Evolutionary conservation across 1,140 invertebrate genomes (phyloP).

Genomic region (Varroa destructor): DNA sequence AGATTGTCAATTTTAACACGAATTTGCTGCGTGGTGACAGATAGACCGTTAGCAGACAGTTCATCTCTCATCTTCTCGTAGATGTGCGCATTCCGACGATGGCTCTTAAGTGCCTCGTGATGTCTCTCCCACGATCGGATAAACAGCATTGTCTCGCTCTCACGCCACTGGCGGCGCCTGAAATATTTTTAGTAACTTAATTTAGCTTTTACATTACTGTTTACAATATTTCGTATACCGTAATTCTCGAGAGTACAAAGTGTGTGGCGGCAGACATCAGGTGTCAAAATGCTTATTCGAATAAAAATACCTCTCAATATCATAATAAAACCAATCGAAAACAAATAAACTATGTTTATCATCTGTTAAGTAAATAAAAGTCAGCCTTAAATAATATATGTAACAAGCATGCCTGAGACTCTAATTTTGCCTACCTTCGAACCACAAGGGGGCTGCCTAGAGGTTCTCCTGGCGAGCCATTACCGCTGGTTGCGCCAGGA

Average conservation of each 20-base stretch:
- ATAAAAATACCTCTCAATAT: background rate
- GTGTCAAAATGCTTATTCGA: background rate
- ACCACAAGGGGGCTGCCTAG: conserved; percentile 16
- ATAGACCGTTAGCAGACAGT: conserved; percentile 8
- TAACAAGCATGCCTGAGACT: too few relatives aligned
- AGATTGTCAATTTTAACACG: conserved; percentile 25
- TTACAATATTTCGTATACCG: background rate
- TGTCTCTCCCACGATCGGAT: conserved; percentile 20
- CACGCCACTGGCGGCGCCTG: conserved; percentile 24
- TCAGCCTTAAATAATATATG: too few relatives aligned
- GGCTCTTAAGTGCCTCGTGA: conserved; percentile 20
- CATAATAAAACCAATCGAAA: too few relatives aligned
- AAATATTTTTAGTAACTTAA: background rate
- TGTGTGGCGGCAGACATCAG: background rate
- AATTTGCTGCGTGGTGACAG: conserved; percentile 23
- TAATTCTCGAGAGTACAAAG: background rate
- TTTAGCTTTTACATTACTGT: background rate
- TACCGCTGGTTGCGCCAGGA: too few relatives aligned
- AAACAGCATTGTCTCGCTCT: conserved; percentile 20
- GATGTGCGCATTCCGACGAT: conserved; percentile 21
- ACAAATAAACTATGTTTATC: too few relatives aligned
- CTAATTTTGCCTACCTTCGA: background rate
- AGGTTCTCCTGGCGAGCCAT: background rate
- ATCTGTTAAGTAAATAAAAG: too few relatives aligned
- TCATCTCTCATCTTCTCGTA: conserved; percentile 26